Percentiles rank a stretch among this genome's conserved stretches.
Conservation (phyloP, 2,113 vertebrate genomes). For the Chionomys nivalis region DNA sequence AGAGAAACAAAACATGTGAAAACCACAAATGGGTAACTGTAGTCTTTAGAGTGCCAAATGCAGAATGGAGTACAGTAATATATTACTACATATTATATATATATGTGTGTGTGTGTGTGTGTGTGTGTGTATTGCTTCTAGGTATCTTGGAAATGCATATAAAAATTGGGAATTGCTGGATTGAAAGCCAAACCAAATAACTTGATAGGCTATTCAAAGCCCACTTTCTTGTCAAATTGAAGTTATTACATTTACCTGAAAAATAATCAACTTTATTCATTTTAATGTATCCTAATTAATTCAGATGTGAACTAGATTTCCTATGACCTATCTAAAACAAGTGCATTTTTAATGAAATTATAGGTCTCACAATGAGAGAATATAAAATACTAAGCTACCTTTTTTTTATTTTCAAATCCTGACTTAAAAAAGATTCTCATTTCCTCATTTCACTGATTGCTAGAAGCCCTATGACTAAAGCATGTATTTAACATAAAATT, state of each 20-base stretch:
- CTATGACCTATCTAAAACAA: background rate
- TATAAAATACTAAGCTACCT: background rate
- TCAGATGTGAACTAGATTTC: background rate
- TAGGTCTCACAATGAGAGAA: background rate
- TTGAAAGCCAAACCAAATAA: background rate
- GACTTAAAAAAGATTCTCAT: slow-evolving; percentile 6
- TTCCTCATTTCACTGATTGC: background rate
- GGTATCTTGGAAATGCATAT: background rate
- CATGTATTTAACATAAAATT: background rate
- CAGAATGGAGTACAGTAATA: background rate
- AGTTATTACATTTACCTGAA: slow-evolving; percentile 32
- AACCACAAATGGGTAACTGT: background rate
- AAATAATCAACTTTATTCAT: slow-evolving; percentile 36
- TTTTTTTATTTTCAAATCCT: slow-evolving; percentile 33
- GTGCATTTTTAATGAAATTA: background rate
- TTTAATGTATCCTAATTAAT: background rate
- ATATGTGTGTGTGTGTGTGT: no score
- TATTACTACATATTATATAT: no score
- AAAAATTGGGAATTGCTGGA: background rate
- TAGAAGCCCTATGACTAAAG: background rate
- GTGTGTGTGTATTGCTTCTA: no score
- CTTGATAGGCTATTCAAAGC: background rate
- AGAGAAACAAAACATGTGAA: background rate
- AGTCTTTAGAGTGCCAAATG: background rate
- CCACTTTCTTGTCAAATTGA: background rate